Evolutionary conservation across 2,113 vertebrate genomes (phyloP).

Genomic region (Psephotus haematonotus): DNA sequence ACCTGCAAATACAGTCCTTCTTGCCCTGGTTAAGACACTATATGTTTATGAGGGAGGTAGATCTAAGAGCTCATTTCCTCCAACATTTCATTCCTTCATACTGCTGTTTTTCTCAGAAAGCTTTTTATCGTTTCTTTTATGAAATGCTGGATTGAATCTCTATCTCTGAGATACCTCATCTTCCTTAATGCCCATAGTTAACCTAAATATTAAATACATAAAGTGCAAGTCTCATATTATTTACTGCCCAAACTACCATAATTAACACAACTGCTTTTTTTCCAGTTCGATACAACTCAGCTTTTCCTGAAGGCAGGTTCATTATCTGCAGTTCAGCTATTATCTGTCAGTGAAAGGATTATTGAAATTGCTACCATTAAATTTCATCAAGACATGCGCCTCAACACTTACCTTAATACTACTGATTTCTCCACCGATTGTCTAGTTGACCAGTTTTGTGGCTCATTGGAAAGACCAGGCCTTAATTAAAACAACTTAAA

Average conservation of each 20-base stretch:
- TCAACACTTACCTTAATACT: neutral
- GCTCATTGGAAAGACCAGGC: neutral
- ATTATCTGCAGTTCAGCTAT: neutral
- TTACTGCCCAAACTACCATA: conserved; percentile 11
- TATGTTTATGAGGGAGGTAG: neutral
- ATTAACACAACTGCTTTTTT: conserved; percentile 19
- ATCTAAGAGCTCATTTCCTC: neutral
- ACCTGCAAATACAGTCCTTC: neutral
- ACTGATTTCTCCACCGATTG: neutral
- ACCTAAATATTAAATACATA: neutral
- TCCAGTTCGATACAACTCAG: neutral
- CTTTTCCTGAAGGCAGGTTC: conserved; percentile 24
- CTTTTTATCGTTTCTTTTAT: neutral
- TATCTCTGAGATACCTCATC: neutral
- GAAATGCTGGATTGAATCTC: neutral
- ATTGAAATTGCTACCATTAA: conserved; percentile 38
- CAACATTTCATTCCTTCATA: neutral
- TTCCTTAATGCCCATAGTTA: neutral
- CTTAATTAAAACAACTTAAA: neutral
- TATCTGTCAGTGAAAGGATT: conserved; percentile 19
- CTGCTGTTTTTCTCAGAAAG: neutral
- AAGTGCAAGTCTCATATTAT: neutral
- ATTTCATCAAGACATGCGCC: neutral
- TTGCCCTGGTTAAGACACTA: neutral
- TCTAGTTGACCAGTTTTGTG: neutral